Base-by-base conservation (phyloP, 2,797 vertebrate genomes). In the Enteromius argenteus region DNA sequence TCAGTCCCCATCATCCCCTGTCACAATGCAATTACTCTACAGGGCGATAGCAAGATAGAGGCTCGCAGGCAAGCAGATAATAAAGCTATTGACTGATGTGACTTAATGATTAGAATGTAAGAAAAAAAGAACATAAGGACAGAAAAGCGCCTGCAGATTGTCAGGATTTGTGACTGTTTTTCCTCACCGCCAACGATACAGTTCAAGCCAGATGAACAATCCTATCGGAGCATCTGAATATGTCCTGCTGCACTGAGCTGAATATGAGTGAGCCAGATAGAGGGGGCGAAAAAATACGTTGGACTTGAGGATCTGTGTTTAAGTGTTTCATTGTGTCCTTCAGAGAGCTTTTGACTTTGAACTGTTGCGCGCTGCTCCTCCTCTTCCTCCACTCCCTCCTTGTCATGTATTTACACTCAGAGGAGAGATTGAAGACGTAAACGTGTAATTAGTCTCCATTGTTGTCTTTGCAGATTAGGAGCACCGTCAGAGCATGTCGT, bases 71-170 rank as follows among this genome's bases (percentile, higher is more conserved):
- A 96, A 96, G 96, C 95, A 96, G 96, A 97, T 96, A 96, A 97
- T 97, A 97, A 97, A 96, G 96, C 96, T 97, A 97, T 97, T 96
- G 96, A 96, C 96, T 97, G 96, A 96, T 97, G 96, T 96, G 96
- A 96, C 95, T 96, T 95, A 96, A 96, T 96, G 96, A 96, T 97
- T 97, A 96, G 96, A 96, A 96, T 95, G 96, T 96, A 95, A 95
- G 95, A 96, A 95, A 96, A 95, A 95, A 96, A 96, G 94, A 96
- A 95, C 95, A 95, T 95, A 96, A 96, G 94, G 87, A 93, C 94
- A 96, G 95, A 95, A 95, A 95, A 95, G 95, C 95, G 93, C 95
- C 94, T 95, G 91, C 93, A 95, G 94, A 95, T 94, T 95, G 80
- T 95, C 94, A 94, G 93, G 93, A 77, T 87, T 84, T 58, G 49